Percentiles rank a stretch among this genome's conserved stretches.
These are phyloP conservation scores for Sycophila texana DNA, from an alignment of 2,888 invertebrate genomes.

Conservation along the genomic window DNA sequence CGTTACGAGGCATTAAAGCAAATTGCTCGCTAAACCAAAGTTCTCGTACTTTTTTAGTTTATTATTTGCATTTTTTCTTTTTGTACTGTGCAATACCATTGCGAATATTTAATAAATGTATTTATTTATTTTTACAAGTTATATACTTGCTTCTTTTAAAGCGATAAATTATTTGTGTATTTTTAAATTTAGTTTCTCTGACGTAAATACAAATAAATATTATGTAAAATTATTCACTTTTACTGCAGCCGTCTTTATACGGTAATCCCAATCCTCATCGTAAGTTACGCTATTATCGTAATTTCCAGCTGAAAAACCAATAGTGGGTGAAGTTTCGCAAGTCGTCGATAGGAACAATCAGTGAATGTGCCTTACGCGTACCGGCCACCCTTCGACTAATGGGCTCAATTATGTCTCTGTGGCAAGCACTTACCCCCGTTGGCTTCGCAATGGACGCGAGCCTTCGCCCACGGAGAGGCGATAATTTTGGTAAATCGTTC, in stretches of 20 bases:
- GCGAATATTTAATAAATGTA: too few species aligned
- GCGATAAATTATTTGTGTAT: too few species aligned
- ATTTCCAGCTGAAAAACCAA: constrained; percentile 1
- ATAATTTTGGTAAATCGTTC: constrained; percentile 63
- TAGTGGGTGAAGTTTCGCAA: neutral
- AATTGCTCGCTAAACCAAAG: too few species aligned
- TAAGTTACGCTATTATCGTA: neutral
- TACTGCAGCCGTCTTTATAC: too few species aligned
- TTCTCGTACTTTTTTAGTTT: too few species aligned
- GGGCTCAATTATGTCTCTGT: constrained; percentile 59
- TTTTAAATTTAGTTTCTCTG: too few species aligned
- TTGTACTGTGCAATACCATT: too few species aligned
- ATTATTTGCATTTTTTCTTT: too few species aligned
- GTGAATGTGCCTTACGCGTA: constrained; percentile 36
- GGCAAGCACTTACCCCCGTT: constrained; percentile 23
- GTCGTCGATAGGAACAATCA: neutral
- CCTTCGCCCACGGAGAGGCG: constrained; percentile 46
- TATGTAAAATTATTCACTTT: neutral
- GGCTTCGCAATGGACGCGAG: constrained; percentile 43
- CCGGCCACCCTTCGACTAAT: constrained; percentile 57
- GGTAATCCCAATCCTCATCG: too few species aligned
- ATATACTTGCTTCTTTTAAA: too few species aligned
- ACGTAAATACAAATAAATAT: too few species aligned
- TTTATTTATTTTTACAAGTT: too few species aligned
- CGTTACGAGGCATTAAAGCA: constrained; percentile 5